These are phyloP conservation scores for Clostera curtula DNA, from an alignment of 2,888 invertebrate genomes.

Conservation along the genomic window DNA sequence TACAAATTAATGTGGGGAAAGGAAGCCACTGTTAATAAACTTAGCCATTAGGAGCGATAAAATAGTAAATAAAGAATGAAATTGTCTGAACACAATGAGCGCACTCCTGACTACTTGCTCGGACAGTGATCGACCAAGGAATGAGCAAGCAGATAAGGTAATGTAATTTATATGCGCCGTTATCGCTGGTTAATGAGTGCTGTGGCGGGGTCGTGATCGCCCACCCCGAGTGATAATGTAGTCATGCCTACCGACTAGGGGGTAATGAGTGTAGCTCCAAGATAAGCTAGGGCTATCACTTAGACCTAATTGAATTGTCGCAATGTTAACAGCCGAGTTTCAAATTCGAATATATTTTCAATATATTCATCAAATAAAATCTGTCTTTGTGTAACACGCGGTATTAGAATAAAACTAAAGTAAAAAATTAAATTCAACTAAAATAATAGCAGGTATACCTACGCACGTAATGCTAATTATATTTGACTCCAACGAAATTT, in stretches of 20 bases:
- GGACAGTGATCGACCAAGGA: slow-evolving; percentile 31
- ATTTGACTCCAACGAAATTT: too few relatives aligned
- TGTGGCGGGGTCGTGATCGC: slow-evolving; percentile 44
- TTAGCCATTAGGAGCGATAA: slow-evolving; percentile 57
- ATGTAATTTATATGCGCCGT: slow-evolving; percentile 51
- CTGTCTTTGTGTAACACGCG: too few relatives aligned
- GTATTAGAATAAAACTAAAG: too few relatives aligned
- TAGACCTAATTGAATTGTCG: too few relatives aligned
- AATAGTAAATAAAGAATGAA: slow-evolving; percentile 3
- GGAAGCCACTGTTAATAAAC: slow-evolving; percentile 57
- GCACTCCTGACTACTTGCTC: slow-evolving; percentile 19
- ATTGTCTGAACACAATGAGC: slow-evolving; percentile 19
- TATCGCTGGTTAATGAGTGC: slow-evolving; percentile 51
- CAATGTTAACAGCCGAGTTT: too few relatives aligned
- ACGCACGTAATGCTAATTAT: too few relatives aligned
- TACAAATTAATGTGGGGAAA: slow-evolving; percentile 52
- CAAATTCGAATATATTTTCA: too few relatives aligned
- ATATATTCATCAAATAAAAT: too few relatives aligned
- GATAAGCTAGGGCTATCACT: slow-evolving; percentile 34
- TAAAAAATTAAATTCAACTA: too few relatives aligned
- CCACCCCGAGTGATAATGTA: slow-evolving; percentile 50
- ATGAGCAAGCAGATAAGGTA: slow-evolving; percentile 26
- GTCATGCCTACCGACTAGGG: slow-evolving; percentile 61
- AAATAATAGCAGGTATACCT: too few relatives aligned
- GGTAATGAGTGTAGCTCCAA: slow-evolving; percentile 43